A percentile compares a stretch with the other conserved stretches of the same genome.
These are phyloP conservation scores for Periparus ater DNA, from an alignment of 2,797 vertebrate species.

Conservation along the genomic window DNA sequence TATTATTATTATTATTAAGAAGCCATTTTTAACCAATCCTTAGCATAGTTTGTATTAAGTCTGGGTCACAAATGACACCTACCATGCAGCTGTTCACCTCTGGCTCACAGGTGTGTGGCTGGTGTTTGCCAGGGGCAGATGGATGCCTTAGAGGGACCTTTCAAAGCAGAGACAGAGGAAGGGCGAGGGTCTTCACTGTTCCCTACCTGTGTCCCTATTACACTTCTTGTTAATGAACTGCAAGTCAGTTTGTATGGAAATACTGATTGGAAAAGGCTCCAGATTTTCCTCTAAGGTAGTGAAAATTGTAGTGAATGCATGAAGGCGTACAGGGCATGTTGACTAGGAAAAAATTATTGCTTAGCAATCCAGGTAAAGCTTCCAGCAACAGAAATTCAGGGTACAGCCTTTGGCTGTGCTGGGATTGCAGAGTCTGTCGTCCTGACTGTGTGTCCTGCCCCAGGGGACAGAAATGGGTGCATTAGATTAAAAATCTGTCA, in stretches of 20 bases:
- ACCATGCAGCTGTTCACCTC: conserved; percentile 25
- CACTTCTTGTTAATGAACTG: background rate
- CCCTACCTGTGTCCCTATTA: background rate
- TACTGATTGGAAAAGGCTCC: background rate
- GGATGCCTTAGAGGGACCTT: background rate
- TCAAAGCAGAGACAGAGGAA: background rate
- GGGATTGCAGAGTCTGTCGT: background rate
- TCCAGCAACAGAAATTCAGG: background rate
- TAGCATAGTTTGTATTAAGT: background rate
- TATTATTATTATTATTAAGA: too few species aligned
- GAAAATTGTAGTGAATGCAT: background rate
- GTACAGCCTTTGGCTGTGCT: background rate
- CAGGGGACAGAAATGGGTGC: background rate
- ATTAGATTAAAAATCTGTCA: background rate
- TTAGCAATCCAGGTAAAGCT: background rate
- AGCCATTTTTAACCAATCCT: background rate
- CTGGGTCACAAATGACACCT: background rate
- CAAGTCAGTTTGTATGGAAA: background rate
- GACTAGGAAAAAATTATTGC: background rate
- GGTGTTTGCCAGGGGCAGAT: background rate
- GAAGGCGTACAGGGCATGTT: background rate
- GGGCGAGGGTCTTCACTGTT: background rate
- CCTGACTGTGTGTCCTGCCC: background rate
- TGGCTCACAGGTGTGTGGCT: conserved; percentile 15
- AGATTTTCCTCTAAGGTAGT: background rate